phyloP scores from a whole-genome alignment of 2,888 invertebrate genomes.

The Dryocosmus kuriphilus region DNA sequence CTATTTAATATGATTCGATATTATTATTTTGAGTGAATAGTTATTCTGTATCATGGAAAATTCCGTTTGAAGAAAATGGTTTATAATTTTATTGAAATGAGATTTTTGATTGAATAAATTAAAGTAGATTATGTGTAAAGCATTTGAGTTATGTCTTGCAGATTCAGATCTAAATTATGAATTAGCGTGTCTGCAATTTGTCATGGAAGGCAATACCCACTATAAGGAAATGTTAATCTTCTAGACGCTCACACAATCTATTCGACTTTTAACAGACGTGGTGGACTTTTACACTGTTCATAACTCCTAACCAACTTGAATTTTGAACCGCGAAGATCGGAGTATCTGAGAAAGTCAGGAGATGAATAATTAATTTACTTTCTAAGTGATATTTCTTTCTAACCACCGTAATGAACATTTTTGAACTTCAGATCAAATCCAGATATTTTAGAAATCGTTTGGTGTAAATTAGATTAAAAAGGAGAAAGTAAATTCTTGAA shows the following conservation, averaged over 20 bases:
- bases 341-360: not conserved
- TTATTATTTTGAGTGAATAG: too few species aligned
- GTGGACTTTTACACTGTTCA: slow-evolving; percentile 39
- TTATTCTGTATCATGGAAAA: too few species aligned
- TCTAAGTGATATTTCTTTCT: too few species aligned
- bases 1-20: too few species aligned
- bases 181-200: slow-evolving; percentile 15
- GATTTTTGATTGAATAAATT: not conserved
- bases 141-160: not conserved
- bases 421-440: not conserved
- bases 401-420: not conserved
- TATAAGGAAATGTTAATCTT: slow-evolving; percentile 45
- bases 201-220: slow-evolving; percentile 19
- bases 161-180: not conserved
- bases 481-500: too few species aligned
- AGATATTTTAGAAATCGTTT: not conserved
- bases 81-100: not conserved
- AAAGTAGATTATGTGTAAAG: not conserved
- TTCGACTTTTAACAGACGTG: slow-evolving; percentile 47
- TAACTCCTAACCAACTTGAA: slow-evolving; percentile 23
- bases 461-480: not conserved
- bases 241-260: slow-evolving; percentile 50
- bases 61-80: not conserved
- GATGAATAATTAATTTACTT: slow-evolving; percentile 10
- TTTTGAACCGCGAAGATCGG: slow-evolving; percentile 4